Conservation (phyloP, 2,888 invertebrate species). For the Phorcus lineatus region DNA sequence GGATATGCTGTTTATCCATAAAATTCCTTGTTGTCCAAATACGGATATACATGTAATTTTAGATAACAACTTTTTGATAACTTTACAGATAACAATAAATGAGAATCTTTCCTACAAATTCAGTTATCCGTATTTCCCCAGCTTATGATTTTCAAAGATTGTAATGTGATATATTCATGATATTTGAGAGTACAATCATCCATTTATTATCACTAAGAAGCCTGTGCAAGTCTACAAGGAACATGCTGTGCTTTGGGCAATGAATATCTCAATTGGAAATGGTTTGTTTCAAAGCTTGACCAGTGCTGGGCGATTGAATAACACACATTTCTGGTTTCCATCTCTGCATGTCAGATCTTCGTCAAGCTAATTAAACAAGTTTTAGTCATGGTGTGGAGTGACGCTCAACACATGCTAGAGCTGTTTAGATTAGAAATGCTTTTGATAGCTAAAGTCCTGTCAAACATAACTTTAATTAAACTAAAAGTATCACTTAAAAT, state of each 20-base stretch:
- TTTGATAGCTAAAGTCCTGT: not conserved
- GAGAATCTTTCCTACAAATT: too few relatives aligned
- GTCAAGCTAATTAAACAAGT: not conserved
- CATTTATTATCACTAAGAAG: not conserved
- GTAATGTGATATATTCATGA: too few relatives aligned
- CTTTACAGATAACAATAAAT: too few relatives aligned
- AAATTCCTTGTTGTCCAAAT: too few relatives aligned
- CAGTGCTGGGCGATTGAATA: not conserved
- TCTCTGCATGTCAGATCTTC: not conserved
- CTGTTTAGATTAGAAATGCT: not conserved
- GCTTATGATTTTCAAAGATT: too few relatives aligned
- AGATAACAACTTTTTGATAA: too few relatives aligned
- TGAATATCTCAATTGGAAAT: not conserved
- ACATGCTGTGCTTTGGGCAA: not conserved
- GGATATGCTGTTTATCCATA: too few relatives aligned
- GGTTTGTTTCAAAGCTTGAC: constrained; percentile 6
- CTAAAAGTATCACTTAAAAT: too few relatives aligned
- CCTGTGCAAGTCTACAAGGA: not conserved
- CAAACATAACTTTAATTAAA: too few relatives aligned
- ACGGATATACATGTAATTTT: too few relatives aligned
- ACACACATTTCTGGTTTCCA: constrained; percentile 4
- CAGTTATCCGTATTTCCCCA: too few relatives aligned
- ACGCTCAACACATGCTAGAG: not conserved
- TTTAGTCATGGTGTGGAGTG: not conserved
- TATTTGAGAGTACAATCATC: too few relatives aligned